Conservation (phyloP, 2,888 invertebrate genomes). For the Liposcelis brunnea region DNA sequence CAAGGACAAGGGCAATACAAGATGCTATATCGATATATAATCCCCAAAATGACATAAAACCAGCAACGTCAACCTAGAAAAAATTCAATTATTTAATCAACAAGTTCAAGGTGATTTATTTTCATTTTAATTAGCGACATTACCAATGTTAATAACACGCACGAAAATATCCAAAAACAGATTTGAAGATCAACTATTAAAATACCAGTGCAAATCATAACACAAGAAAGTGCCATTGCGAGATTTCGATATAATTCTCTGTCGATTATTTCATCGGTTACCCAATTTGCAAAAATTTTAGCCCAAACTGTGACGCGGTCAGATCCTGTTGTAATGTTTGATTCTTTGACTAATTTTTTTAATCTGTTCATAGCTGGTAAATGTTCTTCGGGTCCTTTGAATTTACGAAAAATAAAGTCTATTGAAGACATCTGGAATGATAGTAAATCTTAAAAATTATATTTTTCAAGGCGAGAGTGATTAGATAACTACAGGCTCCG, state of each 20-base stretch:
- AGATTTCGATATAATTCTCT: slow-evolving; percentile 60
- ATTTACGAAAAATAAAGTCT: slow-evolving; percentile 41
- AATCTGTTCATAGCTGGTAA: slow-evolving; percentile 55
- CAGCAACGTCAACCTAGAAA: slow-evolving; percentile 43
- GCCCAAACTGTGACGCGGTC: slow-evolving; percentile 52
- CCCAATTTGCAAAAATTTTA: slow-evolving; percentile 54
- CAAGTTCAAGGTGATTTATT: no score
- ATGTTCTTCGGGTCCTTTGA: slow-evolving; percentile 44
- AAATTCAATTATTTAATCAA: slow-evolving; percentile 11
- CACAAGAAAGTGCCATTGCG: slow-evolving; percentile 53
- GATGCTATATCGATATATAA: slow-evolving; percentile 67
- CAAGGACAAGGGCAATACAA: slow-evolving; percentile 61
- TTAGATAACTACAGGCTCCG: no score
- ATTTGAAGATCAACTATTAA: slow-evolving; percentile 59
- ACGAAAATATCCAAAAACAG: slow-evolving; percentile 60
- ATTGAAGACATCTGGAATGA: slow-evolving; percentile 38
- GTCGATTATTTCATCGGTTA: slow-evolving; percentile 59
- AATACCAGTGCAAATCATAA: slow-evolving; percentile 58
- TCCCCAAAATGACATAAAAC: slow-evolving; percentile 66
- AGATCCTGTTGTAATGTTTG: slow-evolving; percentile 38
- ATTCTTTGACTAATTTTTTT: slow-evolving; percentile 34
- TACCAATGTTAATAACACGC: slow-evolving; percentile 52
- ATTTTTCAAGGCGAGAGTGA: no score
- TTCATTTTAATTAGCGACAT: no score
- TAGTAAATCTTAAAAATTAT: background rate